Base-by-base conservation (phyloP, 1,140 invertebrate genomes). In the Philotrypesis tridentata region DNA sequence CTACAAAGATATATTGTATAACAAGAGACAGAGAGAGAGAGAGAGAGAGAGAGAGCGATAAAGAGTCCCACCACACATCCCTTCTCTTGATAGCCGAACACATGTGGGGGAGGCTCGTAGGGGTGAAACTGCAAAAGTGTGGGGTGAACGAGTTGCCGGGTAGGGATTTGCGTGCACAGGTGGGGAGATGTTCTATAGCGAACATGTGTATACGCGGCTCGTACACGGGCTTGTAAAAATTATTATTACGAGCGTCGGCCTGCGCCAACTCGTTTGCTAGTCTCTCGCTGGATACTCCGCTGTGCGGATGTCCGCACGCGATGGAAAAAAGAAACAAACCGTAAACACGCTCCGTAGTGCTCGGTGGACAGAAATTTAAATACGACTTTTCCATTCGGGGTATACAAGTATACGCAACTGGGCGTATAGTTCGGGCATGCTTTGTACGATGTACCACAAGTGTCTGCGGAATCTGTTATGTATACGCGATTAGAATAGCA, bases 191-290 rank as follows among this genome's bases (percentile, higher is more conserved):
- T 80, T 80, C 82, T 65, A 70, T 82, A 40, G 80, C 17, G 76
- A 78, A 91, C 89, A 91, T 90, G 90, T 91, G 89, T 91, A 91
- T 55, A 90, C 89, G 89, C 86, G 86, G 89, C 86, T 87, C 89
- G 89, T 89, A 87, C 89, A 88, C 87, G 87, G 87, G 87, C 86
- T 88, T 90, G 88, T 90, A 91, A 90, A 91, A 91, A 91, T 90
- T 91, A 90, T 90, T 90, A 90, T 89, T 87, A 88, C 89, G 83
- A 83, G 85, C 86, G 83, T 83, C 55, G 7, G 83, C 80, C 79
- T 68, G 65, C 48, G 43, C 3, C 17, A 70, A 48, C 9, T 67
- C 48, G 48, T 55, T 55, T 55, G 48, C 48, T 55, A 55, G 48
- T 55, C 17, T 55, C 11, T 65, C 61, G 25, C 61, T 65, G 61